Evolutionary conservation across 2,888 invertebrate genomes (phyloP).

Genomic region (Darwinula stevensoni): DNA sequence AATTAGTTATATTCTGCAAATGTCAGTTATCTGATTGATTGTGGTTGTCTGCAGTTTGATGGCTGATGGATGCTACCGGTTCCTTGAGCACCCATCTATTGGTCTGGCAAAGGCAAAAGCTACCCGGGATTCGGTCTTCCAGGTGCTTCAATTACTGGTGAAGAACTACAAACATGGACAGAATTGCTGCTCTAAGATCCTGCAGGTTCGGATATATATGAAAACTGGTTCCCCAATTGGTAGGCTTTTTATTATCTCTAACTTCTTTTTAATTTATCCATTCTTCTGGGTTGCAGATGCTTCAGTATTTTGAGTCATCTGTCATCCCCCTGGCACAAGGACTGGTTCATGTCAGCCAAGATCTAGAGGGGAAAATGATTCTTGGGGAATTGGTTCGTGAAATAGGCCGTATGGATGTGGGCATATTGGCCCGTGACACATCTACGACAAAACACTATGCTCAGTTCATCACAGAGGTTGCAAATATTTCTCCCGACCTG

Average conservation of each 20-base stretch:
- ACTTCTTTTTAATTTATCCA: too few species aligned
- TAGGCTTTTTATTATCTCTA: constrained; percentile 18
- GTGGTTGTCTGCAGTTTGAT: constrained; percentile 24
- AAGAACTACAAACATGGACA: constrained; percentile 56
- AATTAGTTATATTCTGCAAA: too few species aligned
- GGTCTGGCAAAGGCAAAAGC: constrained; percentile 9
- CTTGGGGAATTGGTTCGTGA: constrained; percentile 40
- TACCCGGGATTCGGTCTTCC: constrained; percentile 26
- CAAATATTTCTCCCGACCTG: constrained; percentile 28
- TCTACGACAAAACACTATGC: constrained; percentile 18
- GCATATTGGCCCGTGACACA: constrained; percentile 22
- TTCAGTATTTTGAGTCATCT: constrained; percentile 43
- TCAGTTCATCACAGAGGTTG: constrained; percentile 29
- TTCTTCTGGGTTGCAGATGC: too few species aligned
- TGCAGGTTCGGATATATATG: constrained; percentile 19
- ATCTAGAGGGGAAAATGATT: constrained; percentile 33
- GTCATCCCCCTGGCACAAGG: constrained; percentile 34
- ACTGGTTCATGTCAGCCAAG: constrained; percentile 32
- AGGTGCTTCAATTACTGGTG: constrained; percentile 46
- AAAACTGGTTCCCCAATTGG: constrained; percentile 14
- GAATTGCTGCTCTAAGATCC: constrained; percentile 37
- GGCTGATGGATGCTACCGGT: constrained; percentile 39
- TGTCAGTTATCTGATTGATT: constrained; percentile 11
- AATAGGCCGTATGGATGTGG: constrained; percentile 33
- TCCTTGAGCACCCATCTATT: constrained; percentile 18